These are phyloP conservation scores for Takifugu bimaculatus DNA, from an alignment of 2,113 vertebrate species.

Conservation along the genomic window DNA sequence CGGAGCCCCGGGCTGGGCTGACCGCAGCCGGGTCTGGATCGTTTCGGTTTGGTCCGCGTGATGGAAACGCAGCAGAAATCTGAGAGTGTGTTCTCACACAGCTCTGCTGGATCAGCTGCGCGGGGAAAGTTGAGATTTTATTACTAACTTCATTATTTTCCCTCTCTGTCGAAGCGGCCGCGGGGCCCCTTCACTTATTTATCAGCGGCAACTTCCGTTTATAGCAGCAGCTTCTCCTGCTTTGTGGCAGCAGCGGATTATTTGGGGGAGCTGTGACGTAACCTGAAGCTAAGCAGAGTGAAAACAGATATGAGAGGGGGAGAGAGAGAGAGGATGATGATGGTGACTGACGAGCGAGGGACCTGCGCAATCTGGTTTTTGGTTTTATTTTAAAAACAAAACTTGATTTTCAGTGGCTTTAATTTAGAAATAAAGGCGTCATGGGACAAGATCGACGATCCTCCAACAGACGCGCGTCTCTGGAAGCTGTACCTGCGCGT, in stretches of 20 bases:
- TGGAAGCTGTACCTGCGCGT: conserved; percentile 33
- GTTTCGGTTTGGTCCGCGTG: conserved; percentile 17
- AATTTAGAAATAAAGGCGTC: background rate
- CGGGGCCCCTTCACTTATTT: background rate
- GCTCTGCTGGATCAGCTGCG: background rate
- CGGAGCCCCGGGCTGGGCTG: conserved; percentile 17
- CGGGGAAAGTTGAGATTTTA: background rate
- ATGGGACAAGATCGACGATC: background rate
- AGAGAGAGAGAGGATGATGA: conserved; percentile 1
- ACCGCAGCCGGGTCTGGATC: conserved; percentile 15
- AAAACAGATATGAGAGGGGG: background rate
- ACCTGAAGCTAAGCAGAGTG: conserved; percentile 41
- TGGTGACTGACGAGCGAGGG: background rate
- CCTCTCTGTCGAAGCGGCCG: background rate
- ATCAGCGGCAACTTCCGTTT: conserved; percentile 16
- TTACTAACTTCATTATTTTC: background rate
- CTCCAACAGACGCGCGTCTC: conserved; percentile 28
- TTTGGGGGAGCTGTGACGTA: conserved; percentile 61
- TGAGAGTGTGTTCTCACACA: background rate
- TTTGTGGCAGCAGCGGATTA: conserved; percentile 45
- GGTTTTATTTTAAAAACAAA: conserved; percentile 9
- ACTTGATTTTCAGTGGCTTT: background rate
- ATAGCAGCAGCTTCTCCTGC: conserved; percentile 13
- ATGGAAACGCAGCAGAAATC: conserved; percentile 1
- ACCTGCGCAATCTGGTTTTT: background rate